Conservation (phyloP, 2,113 vertebrate species). For the Ptilonorhynchus violaceus region DNA sequence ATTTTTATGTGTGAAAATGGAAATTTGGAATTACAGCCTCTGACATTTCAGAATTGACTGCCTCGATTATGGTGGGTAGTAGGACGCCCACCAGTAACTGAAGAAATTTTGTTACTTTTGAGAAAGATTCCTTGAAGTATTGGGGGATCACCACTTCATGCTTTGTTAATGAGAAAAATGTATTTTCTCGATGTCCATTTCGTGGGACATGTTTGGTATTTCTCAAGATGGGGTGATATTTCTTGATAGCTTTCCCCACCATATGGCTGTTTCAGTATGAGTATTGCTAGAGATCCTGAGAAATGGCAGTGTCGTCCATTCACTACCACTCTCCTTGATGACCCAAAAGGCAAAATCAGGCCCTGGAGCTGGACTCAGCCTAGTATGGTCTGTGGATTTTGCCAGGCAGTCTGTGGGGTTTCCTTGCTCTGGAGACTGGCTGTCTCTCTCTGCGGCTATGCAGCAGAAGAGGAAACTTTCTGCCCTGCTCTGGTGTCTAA, state of each 20-base stretch:
- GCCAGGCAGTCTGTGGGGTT: background rate
- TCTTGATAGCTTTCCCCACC: background rate
- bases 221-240: background rate
- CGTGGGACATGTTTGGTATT: background rate
- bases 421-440: background rate
- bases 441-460: background rate
- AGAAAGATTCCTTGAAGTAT: background rate
- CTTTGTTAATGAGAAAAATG: background rate
- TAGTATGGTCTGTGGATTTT: background rate
- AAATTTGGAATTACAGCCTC: background rate
- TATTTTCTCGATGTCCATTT: background rate
- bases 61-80: background rate
- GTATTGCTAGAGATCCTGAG: background rate
- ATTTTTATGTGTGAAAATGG: background rate
- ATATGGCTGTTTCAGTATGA: background rate
- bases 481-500: background rate
- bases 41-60: background rate
- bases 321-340: background rate
- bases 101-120: background rate
- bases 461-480: background rate
- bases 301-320: background rate
- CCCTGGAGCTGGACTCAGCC: background rate
- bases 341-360: background rate
- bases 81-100: background rate
- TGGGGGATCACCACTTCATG: background rate